phyloP scores from a whole-genome alignment of 1,140 invertebrate genomes.

The Drosophila arizonae region DNA sequence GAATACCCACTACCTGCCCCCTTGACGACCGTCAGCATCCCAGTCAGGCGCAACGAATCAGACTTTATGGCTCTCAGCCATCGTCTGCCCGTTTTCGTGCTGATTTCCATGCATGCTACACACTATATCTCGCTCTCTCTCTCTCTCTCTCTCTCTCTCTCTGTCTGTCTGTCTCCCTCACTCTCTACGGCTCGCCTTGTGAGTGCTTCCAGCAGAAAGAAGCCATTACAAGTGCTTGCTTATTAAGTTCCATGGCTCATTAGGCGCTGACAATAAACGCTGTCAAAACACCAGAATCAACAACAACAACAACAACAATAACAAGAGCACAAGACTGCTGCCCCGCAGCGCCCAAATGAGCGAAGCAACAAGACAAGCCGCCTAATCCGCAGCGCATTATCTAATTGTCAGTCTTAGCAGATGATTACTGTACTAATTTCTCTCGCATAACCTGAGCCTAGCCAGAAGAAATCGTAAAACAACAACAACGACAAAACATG shows the following conservation, averaged over 20 bases:
- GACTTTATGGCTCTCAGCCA: slow-evolving; percentile 48
- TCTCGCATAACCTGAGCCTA: slow-evolving; percentile 46
- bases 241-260: slow-evolving; percentile 80
- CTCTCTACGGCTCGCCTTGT: neutral
- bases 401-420: slow-evolving; percentile 75
- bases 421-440: slow-evolving; percentile 79
- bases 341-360: slow-evolving; percentile 47
- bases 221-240: slow-evolving; percentile 80
- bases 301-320: slow-evolving; percentile 28
- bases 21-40: slow-evolving; percentile 21
- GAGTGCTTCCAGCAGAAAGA: slow-evolving; percentile 36
- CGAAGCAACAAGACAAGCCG: slow-evolving; percentile 49
- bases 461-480: slow-evolving; percentile 11
- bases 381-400: slow-evolving; percentile 70
- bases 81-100: slow-evolving; percentile 28
- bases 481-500: too few species aligned
- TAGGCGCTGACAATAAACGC: slow-evolving; percentile 72
- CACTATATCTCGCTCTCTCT: neutral
- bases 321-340: slow-evolving; percentile 13
- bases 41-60: slow-evolving; percentile 51
- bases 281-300: slow-evolving; percentile 57
- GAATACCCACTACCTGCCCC: neutral
- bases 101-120: slow-evolving; percentile 48
- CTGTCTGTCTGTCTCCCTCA: slow-evolving; percentile 7
- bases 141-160: neutral